These are phyloP conservation scores for Eupeodes luniger DNA, from an alignment of 2,888 invertebrate species.

Conservation along the genomic window DNA sequence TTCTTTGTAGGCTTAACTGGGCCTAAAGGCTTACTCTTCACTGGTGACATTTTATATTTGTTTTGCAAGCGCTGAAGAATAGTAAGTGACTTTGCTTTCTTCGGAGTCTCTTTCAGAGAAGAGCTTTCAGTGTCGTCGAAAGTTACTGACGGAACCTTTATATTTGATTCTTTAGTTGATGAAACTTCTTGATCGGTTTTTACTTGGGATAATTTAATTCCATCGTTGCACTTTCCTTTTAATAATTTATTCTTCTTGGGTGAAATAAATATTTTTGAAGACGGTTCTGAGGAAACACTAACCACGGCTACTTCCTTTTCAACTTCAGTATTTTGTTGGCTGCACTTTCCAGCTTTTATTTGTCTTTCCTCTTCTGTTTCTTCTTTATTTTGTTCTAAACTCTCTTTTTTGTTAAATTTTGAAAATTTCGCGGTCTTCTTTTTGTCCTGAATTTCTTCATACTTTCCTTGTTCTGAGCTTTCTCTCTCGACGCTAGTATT, in stretches of 20 bases:
- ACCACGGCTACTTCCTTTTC: background rate
- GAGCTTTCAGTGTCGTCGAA: background rate
- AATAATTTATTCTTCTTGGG: constrained; percentile 58
- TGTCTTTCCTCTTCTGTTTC: constrained; percentile 4
- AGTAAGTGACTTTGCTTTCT: constrained; percentile 33
- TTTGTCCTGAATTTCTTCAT: background rate
- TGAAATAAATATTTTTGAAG: constrained; percentile 41
- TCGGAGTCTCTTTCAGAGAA: background rate
- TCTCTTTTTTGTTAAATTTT: background rate
- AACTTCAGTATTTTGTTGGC: constrained; percentile 4
- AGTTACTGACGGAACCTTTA: background rate
- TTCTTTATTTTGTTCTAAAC: background rate
- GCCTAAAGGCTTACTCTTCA: constrained; percentile 50
- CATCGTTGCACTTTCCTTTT: constrained; percentile 63
- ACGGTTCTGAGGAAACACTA: background rate
- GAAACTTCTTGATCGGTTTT: constrained; percentile 5
- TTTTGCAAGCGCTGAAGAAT: constrained; percentile 76
- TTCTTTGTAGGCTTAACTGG: constrained; percentile 50
- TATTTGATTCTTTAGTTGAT: background rate
- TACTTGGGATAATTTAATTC: background rate
- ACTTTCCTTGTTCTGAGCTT: background rate
- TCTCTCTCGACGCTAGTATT: background rate
- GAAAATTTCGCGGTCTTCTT: background rate
- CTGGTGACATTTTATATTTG: constrained; percentile 71
- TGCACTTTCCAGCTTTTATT: constrained; percentile 11